Conservation (phyloP, 92 coral and sea anemone genomes). For the Actinernus sp. region DNA sequence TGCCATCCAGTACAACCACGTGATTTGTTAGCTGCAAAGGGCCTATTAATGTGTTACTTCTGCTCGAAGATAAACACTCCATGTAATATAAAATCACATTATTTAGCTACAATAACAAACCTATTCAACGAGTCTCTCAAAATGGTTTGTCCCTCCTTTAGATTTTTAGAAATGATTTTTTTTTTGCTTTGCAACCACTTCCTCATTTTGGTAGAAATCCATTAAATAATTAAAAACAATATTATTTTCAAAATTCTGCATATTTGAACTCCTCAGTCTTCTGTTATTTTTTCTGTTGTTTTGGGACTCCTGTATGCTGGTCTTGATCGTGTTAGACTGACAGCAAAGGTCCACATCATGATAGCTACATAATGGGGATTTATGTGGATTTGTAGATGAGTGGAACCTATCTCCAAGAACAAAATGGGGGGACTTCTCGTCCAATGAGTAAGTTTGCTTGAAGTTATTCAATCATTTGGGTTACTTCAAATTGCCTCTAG, state of each 20-base stretch:
- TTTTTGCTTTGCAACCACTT: constrained; percentile 2
- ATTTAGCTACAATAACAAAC: too few relatives aligned
- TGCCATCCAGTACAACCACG: too few relatives aligned
- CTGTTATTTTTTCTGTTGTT: constrained; percentile 14
- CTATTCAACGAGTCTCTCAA: too few relatives aligned
- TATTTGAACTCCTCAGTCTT: constrained; percentile 25
- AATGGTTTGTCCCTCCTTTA: not conserved
- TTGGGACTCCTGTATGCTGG: constrained; percentile 32
- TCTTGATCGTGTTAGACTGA: constrained; percentile 22
- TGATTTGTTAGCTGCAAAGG: too few relatives aligned
- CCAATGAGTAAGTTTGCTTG: too few relatives aligned
- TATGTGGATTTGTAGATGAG: constrained; percentile 15
- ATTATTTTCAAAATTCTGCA: constrained; percentile 34
- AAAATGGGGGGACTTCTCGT: not conserved
- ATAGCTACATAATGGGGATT: constrained; percentile 30
- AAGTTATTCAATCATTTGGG: too few relatives aligned
- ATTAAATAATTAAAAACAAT: constrained; percentile 19
- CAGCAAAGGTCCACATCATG: constrained; percentile 28
- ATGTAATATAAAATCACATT: too few relatives aligned
- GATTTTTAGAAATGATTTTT: not conserved
- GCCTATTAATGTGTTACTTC: too few relatives aligned
- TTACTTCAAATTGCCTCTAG: too few relatives aligned
- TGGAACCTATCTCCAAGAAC: constrained; percentile 41
- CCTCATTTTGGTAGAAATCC: constrained; percentile 45
- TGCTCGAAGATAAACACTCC: too few relatives aligned